A percentile compares a stretch with the other conserved stretches of the same genome.
Conservation (phyloP, 1,140 invertebrate species). For the Ceratina japonica region DNA sequence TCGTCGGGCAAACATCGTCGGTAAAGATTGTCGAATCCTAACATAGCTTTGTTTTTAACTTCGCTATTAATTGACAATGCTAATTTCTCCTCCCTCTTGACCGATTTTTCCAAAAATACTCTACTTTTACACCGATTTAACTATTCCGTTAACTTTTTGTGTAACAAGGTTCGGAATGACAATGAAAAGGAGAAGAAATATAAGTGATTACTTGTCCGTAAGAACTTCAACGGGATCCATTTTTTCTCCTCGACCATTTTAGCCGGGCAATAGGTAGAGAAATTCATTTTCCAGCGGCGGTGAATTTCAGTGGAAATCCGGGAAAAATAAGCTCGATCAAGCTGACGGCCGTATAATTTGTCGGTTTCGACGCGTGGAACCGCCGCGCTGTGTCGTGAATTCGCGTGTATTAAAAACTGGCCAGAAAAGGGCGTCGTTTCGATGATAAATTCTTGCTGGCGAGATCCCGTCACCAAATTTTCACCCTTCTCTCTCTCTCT, state of each 20-base stretch:
- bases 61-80: no score
- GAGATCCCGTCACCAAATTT: conserved; percentile 31
- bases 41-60: no score
- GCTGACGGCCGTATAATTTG: not conserved
- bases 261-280: not conserved
- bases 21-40: no score
- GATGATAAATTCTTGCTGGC: conserved; percentile 39
- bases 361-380: no score
- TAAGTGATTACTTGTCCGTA: not conserved
- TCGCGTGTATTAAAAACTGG: conserved; percentile 1
- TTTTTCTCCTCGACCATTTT: not conserved
- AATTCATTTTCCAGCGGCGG: conserved; percentile 3
- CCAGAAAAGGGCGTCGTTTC: not conserved
- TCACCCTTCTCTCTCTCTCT: conserved; percentile 30
- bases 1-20: no score
- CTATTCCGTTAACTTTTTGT: no score
- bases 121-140: no score
- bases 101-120: no score
- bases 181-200: no score
- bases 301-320: conserved; percentile 8
- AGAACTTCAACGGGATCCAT: conserved; percentile 15
- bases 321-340: conserved; percentile 4
- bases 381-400: not conserved
- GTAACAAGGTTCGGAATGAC: no score
- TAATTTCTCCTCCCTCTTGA: no score